Evolutionary conservation across 2,888 invertebrate genomes (phyloP).

Genomic region (Dasysyrphus albostriatus): DNA sequence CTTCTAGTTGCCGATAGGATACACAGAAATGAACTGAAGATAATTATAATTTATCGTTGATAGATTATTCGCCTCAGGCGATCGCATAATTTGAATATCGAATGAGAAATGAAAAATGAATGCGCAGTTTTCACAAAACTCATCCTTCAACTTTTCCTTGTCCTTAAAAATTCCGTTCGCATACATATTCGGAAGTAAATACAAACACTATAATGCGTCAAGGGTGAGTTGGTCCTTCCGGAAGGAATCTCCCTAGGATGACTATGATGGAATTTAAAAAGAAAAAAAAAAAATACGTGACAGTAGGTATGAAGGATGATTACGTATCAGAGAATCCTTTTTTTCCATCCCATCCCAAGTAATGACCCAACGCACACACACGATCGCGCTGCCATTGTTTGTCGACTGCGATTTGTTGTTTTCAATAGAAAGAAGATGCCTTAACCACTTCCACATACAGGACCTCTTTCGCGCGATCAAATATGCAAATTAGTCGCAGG

Average conservation of each 20-base stretch:
- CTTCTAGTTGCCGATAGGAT: slow-evolving; percentile 47
- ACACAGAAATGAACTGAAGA: slow-evolving; percentile 30
- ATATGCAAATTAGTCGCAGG: slow-evolving; percentile 74
- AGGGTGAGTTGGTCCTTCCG: slow-evolving; percentile 66
- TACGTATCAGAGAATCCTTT: slow-evolving; percentile 62
- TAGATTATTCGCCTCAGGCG: slow-evolving; percentile 71
- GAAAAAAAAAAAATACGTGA: slow-evolving; percentile 55
- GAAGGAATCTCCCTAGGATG: slow-evolving; percentile 44
- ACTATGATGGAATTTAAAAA: slow-evolving; percentile 29
- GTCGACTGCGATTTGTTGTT: slow-evolving; percentile 57
- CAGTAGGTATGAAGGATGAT: slow-evolving; percentile 67
- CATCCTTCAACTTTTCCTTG: slow-evolving; percentile 51
- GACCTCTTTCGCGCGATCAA: slow-evolving; percentile 75
- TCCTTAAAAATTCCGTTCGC: not conserved
- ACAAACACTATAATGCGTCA: slow-evolving; percentile 60
- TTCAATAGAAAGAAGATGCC: slow-evolving; percentile 50
- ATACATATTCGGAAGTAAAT: slow-evolving; percentile 66
- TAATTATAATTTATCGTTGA: slow-evolving; percentile 66
- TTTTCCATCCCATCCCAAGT: slow-evolving; percentile 41
- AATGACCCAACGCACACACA: slow-evolving; percentile 71
- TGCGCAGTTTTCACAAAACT: slow-evolving; percentile 46
- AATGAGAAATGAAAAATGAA: slow-evolving; percentile 60
- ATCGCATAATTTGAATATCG: slow-evolving; percentile 73
- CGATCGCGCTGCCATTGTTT: slow-evolving; percentile 62
- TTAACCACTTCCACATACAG: slow-evolving; percentile 59